Evolutionary conservation across 2,797 vertebrate genomes (phyloP).

Genomic region (Hipposideros larvatus): DNA sequence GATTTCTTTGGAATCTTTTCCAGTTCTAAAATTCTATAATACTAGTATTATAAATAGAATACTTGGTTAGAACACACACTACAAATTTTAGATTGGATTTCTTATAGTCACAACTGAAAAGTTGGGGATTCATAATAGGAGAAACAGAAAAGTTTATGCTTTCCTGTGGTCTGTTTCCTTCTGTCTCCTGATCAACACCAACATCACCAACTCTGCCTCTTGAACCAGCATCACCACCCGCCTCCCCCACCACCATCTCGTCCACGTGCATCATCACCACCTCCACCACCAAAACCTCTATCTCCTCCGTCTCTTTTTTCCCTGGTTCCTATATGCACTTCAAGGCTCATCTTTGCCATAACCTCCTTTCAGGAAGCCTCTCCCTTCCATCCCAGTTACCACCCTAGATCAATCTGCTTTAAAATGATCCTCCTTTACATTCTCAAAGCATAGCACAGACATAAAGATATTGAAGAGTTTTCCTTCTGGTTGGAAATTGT

Average conservation of each 20-base stretch:
- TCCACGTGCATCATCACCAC: no score
- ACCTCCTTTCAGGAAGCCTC: neutral
- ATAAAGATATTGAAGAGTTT: neutral
- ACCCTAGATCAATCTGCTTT: neutral
- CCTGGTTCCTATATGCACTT: neutral
- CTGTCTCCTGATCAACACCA: neutral
- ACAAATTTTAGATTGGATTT: neutral
- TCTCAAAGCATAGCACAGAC: neutral
- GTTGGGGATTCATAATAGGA: neutral
- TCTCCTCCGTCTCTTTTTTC: neutral
- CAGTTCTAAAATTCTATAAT: neutral
- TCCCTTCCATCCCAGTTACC: neutral
- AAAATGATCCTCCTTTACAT: neutral
- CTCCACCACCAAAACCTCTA: neutral
- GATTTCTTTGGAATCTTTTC: neutral
- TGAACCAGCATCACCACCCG: neutral
- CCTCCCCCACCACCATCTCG: no score
- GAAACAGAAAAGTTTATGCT: neutral
- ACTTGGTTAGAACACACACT: neutral
- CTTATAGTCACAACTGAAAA: neutral
- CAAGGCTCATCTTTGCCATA: neutral
- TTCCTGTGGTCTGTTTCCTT: neutral
- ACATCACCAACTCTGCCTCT: fast-evolving
- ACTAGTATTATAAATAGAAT: neutral
- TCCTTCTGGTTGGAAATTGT: neutral